phyloP scores from a whole-genome alignment of 2,888 invertebrate species.

The Caenorhabditis sp. region DNA sequence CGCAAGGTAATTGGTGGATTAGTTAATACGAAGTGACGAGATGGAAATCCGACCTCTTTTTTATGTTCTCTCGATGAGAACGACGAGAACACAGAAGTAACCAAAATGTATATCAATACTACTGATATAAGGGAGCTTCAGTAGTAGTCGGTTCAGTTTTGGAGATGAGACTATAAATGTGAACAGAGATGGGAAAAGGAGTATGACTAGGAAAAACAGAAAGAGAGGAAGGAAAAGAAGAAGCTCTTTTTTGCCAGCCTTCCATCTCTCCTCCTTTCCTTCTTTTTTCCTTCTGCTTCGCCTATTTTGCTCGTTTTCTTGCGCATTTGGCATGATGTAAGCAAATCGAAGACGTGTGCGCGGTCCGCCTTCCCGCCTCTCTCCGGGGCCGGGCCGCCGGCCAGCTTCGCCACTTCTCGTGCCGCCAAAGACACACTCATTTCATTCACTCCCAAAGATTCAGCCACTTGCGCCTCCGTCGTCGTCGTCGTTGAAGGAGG shows the following conservation, averaged over 20 bases:
- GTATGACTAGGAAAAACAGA: constrained; percentile 14
- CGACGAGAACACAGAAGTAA: too few species aligned
- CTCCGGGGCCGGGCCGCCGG: constrained; percentile 4
- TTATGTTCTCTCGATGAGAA: constrained; percentile 1
- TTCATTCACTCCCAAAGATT: constrained; percentile 46
- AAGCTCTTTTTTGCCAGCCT: constrained; percentile 34
- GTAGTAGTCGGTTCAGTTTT: constrained; percentile 24
- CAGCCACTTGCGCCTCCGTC: constrained; percentile 9
- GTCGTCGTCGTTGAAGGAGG: too few species aligned
- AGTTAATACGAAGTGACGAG: constrained; percentile 50
- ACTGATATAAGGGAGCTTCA: constrained; percentile 38
- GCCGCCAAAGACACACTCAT: constrained; percentile 49
- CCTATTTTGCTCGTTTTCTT: constrained; percentile 52
- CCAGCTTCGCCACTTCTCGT: constrained; percentile 16
- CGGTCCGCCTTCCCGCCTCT: constrained; percentile 2
- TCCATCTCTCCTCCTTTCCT: constrained; percentile 33
- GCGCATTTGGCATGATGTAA: constrained; percentile 61
- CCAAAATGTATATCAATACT: too few species aligned
- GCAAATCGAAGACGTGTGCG: constrained; percentile 58
- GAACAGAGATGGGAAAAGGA: constrained; percentile 16
- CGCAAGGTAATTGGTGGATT: constrained; percentile 53
- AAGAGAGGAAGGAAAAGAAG: constrained; percentile 3
- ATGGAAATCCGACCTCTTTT: constrained; percentile 17
- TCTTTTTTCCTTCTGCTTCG: constrained; percentile 37
- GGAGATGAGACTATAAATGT: too few species aligned